phyloP scores from a whole-genome alignment of 2,888 invertebrate genomes.

The Eupithecia centaureata region DNA sequence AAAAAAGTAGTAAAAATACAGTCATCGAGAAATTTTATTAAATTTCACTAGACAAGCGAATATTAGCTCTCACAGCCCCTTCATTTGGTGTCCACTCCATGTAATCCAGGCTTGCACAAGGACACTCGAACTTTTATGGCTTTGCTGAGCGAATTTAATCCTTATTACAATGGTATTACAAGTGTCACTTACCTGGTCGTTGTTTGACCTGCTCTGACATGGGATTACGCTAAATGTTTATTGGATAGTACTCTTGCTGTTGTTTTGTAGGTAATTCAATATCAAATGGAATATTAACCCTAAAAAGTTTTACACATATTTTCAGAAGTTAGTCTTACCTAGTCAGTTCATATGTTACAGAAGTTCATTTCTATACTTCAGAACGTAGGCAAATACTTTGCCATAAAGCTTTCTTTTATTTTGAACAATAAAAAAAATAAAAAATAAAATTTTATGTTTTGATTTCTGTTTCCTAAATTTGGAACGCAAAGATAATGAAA shows the following conservation, averaged over 20 bases:
- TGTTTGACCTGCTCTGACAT: constrained; percentile 17
- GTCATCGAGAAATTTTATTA: not conserved
- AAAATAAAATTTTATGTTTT: too few species aligned
- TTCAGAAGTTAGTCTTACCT: too few species aligned
- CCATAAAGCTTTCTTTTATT: too few species aligned
- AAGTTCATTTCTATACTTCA: not conserved
- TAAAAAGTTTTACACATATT: not conserved
- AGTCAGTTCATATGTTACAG: not conserved
- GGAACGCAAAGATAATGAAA: not conserved
- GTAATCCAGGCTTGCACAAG: constrained; percentile 15
- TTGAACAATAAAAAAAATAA: too few species aligned
- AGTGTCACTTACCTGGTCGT: constrained; percentile 25
- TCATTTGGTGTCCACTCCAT: constrained; percentile 14
- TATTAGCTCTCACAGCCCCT: not conserved
- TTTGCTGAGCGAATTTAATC: constrained; percentile 24
- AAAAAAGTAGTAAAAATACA: too few species aligned
- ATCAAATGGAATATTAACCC: not conserved
- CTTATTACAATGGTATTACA: constrained; percentile 20
- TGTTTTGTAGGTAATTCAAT: not conserved
- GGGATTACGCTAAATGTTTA: constrained; percentile 20
- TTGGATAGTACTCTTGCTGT: constrained; percentile 7
- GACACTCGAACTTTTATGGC: constrained; percentile 32
- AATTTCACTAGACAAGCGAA: not conserved
- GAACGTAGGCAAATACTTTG: not conserved
- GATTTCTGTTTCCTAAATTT: too few species aligned